Percentiles rank a stretch among this genome's conserved stretches.
Evolutionary conservation across 2,113 vertebrate genomes (phyloP).

Genomic region (Syngnathoides biaculeatus): DNA sequence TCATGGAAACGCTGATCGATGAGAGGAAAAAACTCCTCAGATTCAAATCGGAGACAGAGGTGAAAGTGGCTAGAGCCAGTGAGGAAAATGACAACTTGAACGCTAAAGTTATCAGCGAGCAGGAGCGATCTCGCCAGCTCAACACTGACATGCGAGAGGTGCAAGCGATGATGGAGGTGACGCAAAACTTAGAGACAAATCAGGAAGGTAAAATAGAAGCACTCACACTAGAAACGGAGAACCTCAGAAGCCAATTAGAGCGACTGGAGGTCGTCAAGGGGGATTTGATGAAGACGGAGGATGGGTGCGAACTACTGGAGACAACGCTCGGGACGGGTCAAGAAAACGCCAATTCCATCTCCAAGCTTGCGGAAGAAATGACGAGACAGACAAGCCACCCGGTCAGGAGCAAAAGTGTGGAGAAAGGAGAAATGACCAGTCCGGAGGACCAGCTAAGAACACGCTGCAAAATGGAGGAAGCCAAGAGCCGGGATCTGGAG

Average conservation of each 20-base stretch:
- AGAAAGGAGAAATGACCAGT: slow-evolving; percentile 83
- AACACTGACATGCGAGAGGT: slow-evolving; percentile 74
- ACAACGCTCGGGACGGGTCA: slow-evolving; percentile 90
- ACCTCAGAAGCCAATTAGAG: slow-evolving; percentile 85
- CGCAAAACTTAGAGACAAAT: slow-evolving; percentile 68
- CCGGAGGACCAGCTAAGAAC: slow-evolving; percentile 84
- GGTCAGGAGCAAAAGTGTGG: slow-evolving; percentile 86
- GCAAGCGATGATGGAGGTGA: slow-evolving; percentile 81
- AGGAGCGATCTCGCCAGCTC: slow-evolving; percentile 80
- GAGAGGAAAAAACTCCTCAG: slow-evolving; percentile 94
- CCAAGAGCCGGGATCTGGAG: slow-evolving; percentile 81
- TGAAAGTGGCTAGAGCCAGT: slow-evolving; percentile 75
- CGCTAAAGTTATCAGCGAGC: slow-evolving; percentile 77
- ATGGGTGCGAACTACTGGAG: slow-evolving; percentile 91
- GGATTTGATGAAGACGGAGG: slow-evolving; percentile 94
- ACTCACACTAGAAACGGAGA: slow-evolving; percentile 83
- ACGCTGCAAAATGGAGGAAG: slow-evolving; percentile 84
- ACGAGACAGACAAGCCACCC: slow-evolving; percentile 77
- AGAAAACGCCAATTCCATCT: slow-evolving; percentile 87
- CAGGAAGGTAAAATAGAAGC: slow-evolving; percentile 76
- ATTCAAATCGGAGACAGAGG: slow-evolving; percentile 91
- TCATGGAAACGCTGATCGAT: slow-evolving; percentile 94
- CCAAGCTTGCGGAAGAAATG: slow-evolving; percentile 87
- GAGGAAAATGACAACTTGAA: slow-evolving; percentile 84
- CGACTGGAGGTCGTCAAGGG: slow-evolving; percentile 92